Evolutionary conservation across 2,797 vertebrate genomes (phyloP), one percentile per base, ranked within the genome.

Genomic region (Anguilla anguilla): DNA sequence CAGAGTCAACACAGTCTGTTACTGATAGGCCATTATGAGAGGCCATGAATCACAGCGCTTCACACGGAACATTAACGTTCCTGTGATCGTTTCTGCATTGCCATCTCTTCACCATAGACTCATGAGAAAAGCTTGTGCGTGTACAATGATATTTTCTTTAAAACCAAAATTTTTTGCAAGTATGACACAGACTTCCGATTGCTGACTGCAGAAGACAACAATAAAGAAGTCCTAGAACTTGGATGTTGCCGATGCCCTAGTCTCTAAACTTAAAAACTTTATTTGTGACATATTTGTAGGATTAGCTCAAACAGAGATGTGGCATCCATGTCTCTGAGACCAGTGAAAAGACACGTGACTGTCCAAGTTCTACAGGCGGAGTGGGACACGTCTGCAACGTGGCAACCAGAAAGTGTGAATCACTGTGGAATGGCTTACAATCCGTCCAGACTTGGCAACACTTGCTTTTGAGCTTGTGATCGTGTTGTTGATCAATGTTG

Each of bases 11-110:
- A 53, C 51, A 11, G 51, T 53, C 55, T 57, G 55, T 57, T 17
- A 15, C 10, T 57, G 55, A 57, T 57, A 57, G 55, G 55, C 55
- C 15, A 3, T 57, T 57, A 57, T 57, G 55, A 57, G 55, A 19
- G 94, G 95, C 94, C 93, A 96, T 72, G 95, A 95, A 94, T 72
- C 67, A 92, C 90, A 91, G 91, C 91, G 92, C 91, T 95, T 93
- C 88, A 88, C 91, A 28, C 31, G 67, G n/a, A 72, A 31, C 67
- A 77, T 77, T 39, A 77, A 74, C 28, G 11, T 13, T 7, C 35
- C 69, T 67, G 61, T n/a, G 7, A 67, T 67, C 61, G n/a, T 22
- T 67, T n/a, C n/a, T 67, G 61, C 22, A 67, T n/a, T 67, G 61
- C 61, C 61, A 67, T 67, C 19, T 67, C 61, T n/a, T 67, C 61